A percentile compares a stretch with the other conserved stretches of the same genome.
Conservation (phyloP, 2,113 vertebrate species). For the Galeopterus variegatus region DNA sequence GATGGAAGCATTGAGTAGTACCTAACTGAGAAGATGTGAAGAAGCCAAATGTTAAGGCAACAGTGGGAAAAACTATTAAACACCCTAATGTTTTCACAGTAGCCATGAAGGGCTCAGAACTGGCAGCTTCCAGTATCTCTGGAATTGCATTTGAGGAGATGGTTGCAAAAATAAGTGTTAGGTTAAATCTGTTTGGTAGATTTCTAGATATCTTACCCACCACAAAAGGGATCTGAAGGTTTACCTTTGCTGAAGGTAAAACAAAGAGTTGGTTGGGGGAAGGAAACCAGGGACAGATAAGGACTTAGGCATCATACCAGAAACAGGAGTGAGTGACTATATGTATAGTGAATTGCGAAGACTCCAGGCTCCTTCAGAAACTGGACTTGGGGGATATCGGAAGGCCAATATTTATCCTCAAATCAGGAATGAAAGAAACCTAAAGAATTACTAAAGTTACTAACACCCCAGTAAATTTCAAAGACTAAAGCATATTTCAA, state of each 20-base stretch:
- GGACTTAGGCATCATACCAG: no score
- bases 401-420: background rate
- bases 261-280: no score
- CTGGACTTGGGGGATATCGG: background rate
- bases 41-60: background rate
- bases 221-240: background rate
- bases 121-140: background rate
- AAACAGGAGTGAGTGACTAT: background rate
- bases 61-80: background rate
- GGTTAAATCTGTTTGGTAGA: background rate
- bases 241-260: background rate
- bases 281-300: background rate
- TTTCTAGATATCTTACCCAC: background rate
- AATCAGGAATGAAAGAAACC: background rate
- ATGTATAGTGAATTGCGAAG: background rate
- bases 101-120: background rate
- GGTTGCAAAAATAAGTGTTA: background rate
- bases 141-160: background rate
- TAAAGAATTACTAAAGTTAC: background rate
- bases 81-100: background rate
- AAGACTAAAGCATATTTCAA: background rate
- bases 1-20: background rate
- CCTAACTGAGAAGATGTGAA: background rate
- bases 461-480: background rate
- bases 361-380: background rate